A percentile compares a stretch with the other conserved stretches of the same genome.
Conservation (phyloP, 2,888 invertebrate species). For the Eupithecia vulgata region DNA sequence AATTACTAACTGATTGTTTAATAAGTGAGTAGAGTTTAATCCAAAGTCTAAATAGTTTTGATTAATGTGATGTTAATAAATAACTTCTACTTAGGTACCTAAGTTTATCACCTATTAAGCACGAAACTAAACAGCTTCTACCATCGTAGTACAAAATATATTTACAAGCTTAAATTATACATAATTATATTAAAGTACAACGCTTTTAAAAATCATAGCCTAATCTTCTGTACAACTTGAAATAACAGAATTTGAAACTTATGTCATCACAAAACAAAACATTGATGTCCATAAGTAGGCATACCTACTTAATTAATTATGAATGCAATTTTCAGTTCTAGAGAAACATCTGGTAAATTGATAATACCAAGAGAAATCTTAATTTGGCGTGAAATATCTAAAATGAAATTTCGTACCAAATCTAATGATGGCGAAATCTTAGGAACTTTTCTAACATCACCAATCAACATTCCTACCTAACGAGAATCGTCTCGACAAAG, state of each 20-base stretch:
- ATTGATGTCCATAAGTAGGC: not conserved
- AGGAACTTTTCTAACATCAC: slow-evolving; percentile 3
- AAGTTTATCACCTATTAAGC: slow-evolving; percentile 1
- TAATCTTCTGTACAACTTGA: slow-evolving; percentile 27
- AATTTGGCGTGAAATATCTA: not conserved
- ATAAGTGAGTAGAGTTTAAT: slow-evolving; percentile 39
- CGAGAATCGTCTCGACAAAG: not conserved
- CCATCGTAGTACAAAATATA: slow-evolving; percentile 24
- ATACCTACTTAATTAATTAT: not conserved
- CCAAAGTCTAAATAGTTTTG: slow-evolving; percentile 40
- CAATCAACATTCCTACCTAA: not conserved
- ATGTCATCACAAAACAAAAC: not conserved
- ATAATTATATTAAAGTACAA: slow-evolving; percentile 59
- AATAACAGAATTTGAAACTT: not conserved
- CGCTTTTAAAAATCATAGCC: slow-evolving; percentile 53
- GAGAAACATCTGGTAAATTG: not conserved
- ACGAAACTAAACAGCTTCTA: not conserved
- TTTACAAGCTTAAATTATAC: slow-evolving; percentile 39
- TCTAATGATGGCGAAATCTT: not conserved
- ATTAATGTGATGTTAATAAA: slow-evolving; percentile 59
- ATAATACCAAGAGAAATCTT: not conserved
- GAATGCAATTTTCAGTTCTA: not conserved
- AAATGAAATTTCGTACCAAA: not conserved
- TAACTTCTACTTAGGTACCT: slow-evolving; percentile 33
- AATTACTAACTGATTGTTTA: slow-evolving; percentile 43